Percentiles rank a stretch among this genome's conserved stretches.
These are phyloP conservation scores for Callyntrura guangdongensis DNA, from an alignment of 2,888 invertebrate species.

Conservation along the genomic window DNA sequence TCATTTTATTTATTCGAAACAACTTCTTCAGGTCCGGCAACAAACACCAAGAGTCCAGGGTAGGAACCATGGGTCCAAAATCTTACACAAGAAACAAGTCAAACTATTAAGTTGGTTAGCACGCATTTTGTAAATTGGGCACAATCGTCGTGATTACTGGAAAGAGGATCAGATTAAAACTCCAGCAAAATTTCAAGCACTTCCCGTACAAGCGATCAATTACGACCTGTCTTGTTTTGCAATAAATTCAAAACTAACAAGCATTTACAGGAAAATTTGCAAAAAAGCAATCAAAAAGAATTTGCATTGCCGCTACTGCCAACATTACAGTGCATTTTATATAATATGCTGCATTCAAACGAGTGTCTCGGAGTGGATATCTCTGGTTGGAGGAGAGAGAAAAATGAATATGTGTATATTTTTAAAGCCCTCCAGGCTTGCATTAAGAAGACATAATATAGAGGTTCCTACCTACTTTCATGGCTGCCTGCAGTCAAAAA, in stretches of 20 bases:
- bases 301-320: background rate
- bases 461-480: background rate
- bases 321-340: constrained; percentile 5
- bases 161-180: too few species aligned
- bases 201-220: too few species aligned
- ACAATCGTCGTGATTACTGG: too few species aligned
- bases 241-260: too few species aligned
- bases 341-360: constrained; percentile 20
- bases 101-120: background rate
- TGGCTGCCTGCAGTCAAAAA: background rate
- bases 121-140: too few species aligned
- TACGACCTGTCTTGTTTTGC: too few species aligned
- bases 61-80: background rate
- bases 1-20: constrained; percentile 43
- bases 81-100: background rate
- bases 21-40: constrained; percentile 22
- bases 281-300: background rate
- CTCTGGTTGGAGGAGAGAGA: constrained; percentile 17
- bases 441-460: constrained; percentile 1
- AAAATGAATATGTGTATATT: constrained; percentile 38
- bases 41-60: background rate
- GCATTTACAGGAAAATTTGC: too few species aligned
- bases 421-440: constrained; percentile 36
- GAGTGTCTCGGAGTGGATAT: background rate
- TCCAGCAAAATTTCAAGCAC: too few species aligned